phyloP scores from a whole-genome alignment of 2,888 invertebrate genomes.

The Rhodophaea formosa region DNA sequence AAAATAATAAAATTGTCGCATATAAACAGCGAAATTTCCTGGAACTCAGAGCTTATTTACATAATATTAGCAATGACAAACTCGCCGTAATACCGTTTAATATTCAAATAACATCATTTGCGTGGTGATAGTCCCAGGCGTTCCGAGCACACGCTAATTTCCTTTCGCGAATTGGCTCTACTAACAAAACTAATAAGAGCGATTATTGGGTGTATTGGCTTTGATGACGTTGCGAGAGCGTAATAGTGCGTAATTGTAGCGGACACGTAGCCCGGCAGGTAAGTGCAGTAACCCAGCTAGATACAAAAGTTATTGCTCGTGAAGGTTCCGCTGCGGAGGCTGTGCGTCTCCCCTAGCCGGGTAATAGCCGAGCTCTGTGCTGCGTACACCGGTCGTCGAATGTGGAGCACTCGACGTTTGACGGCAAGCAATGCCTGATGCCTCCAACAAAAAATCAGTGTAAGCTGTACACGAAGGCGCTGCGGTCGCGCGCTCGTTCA shows the following conservation, averaged over 20 bases:
- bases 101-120: constrained; percentile 30
- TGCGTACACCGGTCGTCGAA: constrained; percentile 75
- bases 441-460: constrained; percentile 80
- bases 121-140: constrained; percentile 26
- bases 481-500: constrained; percentile 66
- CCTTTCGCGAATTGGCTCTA: constrained; percentile 33
- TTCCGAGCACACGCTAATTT: constrained; percentile 21
- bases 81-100: constrained; percentile 25
- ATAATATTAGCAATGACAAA: constrained; percentile 25
- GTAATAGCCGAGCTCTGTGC: constrained; percentile 55
- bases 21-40: constrained; percentile 19
- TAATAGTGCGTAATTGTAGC: constrained; percentile 61
- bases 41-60: constrained; percentile 19
- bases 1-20: constrained; percentile 4
- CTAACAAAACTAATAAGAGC: constrained; percentile 50
- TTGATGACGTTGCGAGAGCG: constrained; percentile 49
- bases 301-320: constrained; percentile 46
- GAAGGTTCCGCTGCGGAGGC: constrained; percentile 44
- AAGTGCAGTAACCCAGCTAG: constrained; percentile 60
- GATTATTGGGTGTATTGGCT: constrained; percentile 49
- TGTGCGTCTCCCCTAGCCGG: constrained; percentile 45
- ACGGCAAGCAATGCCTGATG: constrained; percentile 56
- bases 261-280: constrained; percentile 59
- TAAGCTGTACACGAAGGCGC: constrained; percentile 69
- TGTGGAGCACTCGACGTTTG: constrained; percentile 70